Conservation (phyloP, 92 coral and sea anemone genomes). For the Heliopora coerulea region DNA sequence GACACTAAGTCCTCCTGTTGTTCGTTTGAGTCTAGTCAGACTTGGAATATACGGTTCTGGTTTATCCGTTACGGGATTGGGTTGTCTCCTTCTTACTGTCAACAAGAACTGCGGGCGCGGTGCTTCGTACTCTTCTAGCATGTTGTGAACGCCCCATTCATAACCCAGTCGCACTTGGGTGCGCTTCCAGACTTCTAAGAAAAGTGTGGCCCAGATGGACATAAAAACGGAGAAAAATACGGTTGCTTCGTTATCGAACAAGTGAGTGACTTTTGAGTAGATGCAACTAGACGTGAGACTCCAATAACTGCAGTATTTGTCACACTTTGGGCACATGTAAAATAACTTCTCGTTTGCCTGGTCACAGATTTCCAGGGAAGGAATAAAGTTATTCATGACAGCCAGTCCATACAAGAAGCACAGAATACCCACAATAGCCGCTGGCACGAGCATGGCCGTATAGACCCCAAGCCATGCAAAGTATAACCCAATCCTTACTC, state of each 20-base stretch:
- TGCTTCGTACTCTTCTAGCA: slow-evolving; percentile 55
- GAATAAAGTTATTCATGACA: slow-evolving; percentile 22
- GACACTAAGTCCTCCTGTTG: slow-evolving; percentile 35
- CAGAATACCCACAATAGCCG: slow-evolving; percentile 52
- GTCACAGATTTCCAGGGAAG: slow-evolving; percentile 52
- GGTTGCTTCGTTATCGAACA: slow-evolving; percentile 56
- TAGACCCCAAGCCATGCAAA: slow-evolving; percentile 60
- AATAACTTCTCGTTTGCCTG: slow-evolving; percentile 51
- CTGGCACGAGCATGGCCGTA: slow-evolving; percentile 46
- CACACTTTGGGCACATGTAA: slow-evolving; percentile 66
- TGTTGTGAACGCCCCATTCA: slow-evolving; percentile 57
- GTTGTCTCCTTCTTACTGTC: slow-evolving; percentile 34
- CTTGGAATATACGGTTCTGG: slow-evolving; percentile 54
- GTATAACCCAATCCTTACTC: slow-evolving; percentile 52
- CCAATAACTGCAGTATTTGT: slow-evolving; percentile 58
- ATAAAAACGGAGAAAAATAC: slow-evolving; percentile 56
- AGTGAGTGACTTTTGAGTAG: slow-evolving; percentile 45
- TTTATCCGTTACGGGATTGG: slow-evolving; percentile 56
- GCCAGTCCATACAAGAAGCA: slow-evolving; percentile 51
- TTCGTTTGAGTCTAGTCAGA: slow-evolving; percentile 34
- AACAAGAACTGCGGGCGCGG: slow-evolving; percentile 61
- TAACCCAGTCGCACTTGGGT: slow-evolving; percentile 48
- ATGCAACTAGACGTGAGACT: slow-evolving; percentile 44
- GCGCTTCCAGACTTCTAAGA: slow-evolving; percentile 60
- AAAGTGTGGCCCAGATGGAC: slow-evolving; percentile 56